Evolutionary conservation across 2,888 invertebrate species (phyloP).

Genomic region (Hemaris fuciformis): DNA sequence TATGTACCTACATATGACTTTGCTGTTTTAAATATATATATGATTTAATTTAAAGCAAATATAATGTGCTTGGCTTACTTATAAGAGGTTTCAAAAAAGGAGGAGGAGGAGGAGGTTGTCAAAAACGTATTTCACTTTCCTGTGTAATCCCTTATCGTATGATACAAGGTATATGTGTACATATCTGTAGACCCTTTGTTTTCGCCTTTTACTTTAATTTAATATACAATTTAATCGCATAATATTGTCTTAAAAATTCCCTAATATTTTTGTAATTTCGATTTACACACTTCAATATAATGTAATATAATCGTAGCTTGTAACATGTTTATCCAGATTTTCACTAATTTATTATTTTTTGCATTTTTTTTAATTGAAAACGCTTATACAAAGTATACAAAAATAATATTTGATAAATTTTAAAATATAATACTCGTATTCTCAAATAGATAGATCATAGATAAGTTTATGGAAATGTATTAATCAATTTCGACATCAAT

Average conservation of each 20-base stretch:
- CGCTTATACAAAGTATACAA: background rate
- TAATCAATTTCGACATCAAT: constrained; percentile 28
- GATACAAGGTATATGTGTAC: constrained; percentile 12
- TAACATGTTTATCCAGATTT: constrained; percentile 20
- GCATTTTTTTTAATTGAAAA: background rate
- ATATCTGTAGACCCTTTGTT: constrained; percentile 18
- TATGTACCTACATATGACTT: too few species aligned
- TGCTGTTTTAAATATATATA: too few species aligned
- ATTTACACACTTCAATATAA: constrained; percentile 34
- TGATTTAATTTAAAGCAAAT: too few species aligned
- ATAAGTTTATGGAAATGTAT: constrained; percentile 8
- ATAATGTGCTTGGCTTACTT: too few species aligned
- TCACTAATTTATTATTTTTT: constrained; percentile 19
- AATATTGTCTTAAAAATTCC: constrained; percentile 29
- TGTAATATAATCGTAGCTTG: constrained; percentile 10
- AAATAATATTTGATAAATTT: background rate
- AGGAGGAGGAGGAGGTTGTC: too few species aligned
- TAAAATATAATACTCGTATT: background rate
- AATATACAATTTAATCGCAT: background rate
- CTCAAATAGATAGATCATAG: constrained; percentile 43
- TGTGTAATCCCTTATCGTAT: background rate
- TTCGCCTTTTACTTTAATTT: background rate
- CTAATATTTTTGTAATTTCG: constrained; percentile 49
- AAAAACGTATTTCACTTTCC: background rate
- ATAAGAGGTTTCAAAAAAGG: too few species aligned